Conservation (phyloP, 2,797 vertebrate genomes). For the Zalophus californianus region DNA sequence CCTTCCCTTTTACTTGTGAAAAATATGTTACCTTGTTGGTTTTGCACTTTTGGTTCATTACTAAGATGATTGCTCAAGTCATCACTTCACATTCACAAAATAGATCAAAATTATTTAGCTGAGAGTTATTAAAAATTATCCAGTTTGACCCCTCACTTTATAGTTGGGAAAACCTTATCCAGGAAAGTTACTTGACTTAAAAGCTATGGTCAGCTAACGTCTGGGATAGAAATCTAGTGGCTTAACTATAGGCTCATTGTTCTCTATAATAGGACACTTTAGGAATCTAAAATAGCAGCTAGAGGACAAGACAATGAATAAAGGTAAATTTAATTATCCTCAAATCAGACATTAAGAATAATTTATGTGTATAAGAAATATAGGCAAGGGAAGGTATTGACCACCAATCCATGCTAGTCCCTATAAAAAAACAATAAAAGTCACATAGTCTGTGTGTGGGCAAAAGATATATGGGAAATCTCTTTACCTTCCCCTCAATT, state of each 20-base stretch:
- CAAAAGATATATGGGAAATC: not conserved
- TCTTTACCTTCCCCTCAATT: not conserved
- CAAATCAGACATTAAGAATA: not conserved
- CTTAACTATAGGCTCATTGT: not conserved
- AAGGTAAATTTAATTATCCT: not conserved
- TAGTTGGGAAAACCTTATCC: not conserved
- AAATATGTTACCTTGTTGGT: not conserved
- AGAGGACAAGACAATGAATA: not conserved
- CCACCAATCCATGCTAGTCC: not conserved
- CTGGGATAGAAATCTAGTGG: not conserved
- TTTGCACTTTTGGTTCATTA: not conserved
- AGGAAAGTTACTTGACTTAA: not conserved
- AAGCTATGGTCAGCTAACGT: not conserved
- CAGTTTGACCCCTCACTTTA: not conserved
- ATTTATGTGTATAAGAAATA: not conserved
- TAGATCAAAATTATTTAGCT: not conserved
- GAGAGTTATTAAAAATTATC: not conserved
- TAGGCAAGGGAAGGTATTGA: not conserved
- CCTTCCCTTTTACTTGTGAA: not conserved
- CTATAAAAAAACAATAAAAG: not conserved
- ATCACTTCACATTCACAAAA: not conserved
- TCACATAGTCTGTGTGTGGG: not conserved
- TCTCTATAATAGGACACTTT: not conserved
- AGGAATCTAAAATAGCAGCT: not conserved
- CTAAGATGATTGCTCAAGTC: not conserved